Evolutionary conservation across 1,140 invertebrate genomes (phyloP).

Genomic region (Pseudachorutes palmiensis): DNA sequence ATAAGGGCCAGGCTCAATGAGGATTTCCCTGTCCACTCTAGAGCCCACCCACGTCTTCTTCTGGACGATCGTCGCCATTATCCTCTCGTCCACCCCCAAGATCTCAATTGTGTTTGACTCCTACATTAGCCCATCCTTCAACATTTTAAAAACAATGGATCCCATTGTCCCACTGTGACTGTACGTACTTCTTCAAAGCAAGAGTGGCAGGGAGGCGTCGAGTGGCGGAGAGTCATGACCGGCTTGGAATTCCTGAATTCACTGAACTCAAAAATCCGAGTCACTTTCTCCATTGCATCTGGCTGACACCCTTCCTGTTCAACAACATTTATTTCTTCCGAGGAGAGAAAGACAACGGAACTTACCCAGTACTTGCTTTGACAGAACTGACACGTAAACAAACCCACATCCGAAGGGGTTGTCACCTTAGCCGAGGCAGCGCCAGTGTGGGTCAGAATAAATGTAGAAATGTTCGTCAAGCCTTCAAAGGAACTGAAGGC

Average conservation of each 20-base stretch:
- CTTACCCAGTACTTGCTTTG: not conserved
- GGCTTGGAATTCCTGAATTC: not conserved
- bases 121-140: not conserved
- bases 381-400: not conserved
- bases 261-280: not conserved
- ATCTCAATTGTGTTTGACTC: not conserved
- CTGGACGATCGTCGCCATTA: not conserved
- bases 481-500: not conserved
- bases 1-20: not conserved
- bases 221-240: not conserved
- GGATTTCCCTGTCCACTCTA: not conserved
- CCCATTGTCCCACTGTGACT: not conserved
- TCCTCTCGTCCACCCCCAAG: not conserved
- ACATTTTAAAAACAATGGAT: not conserved
- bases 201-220: not conserved
- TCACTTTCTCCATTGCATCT: not conserved
- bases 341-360: too few species aligned
- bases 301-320: constrained; percentile 1
- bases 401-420: not conserved
- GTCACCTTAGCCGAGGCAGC: not conserved
- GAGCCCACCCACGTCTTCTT: not conserved
- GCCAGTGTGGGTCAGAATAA: not conserved
- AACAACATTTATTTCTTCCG: too few species aligned
- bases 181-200: not conserved
- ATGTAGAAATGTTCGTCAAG: not conserved